Percentiles rank a stretch among this genome's conserved stretches.
phyloP scores from a whole-genome alignment of 1,140 invertebrate species.

The Ceratosolen solmsi region DNA sequence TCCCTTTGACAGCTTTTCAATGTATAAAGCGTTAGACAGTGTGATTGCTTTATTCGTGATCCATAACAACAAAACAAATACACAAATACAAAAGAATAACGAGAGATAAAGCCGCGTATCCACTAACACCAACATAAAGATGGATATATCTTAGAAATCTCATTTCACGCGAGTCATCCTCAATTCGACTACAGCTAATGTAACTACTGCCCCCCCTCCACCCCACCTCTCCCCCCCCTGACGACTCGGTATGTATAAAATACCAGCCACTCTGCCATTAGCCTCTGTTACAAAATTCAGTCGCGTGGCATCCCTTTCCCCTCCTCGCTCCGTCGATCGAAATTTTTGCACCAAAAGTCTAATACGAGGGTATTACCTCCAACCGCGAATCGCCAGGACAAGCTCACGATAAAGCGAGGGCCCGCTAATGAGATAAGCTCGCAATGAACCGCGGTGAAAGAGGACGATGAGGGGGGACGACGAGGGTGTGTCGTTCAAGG shows the following conservation, averaged over 20 bases:
- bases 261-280: no score
- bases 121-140: not conserved
- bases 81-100: not conserved
- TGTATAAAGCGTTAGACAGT: not conserved
- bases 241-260: not conserved
- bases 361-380: not conserved
- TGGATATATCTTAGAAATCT: slow-evolving; percentile 12
- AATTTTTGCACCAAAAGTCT: not conserved
- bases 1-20: not conserved
- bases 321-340: not conserved
- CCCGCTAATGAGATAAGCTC: slow-evolving; percentile 32
- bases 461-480: no score
- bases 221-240: not conserved
- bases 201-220: no score
- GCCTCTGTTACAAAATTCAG: no score
- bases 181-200: not conserved
- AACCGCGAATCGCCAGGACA: slow-evolving; percentile 42
- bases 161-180: slow-evolving; percentile 11
- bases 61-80: no score
- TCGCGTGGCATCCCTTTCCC: not conserved
- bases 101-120: not conserved
- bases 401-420: slow-evolving; percentile 43
- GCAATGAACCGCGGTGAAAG: no score
- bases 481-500: not conserved
- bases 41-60: slow-evolving; percentile 23